Evolutionary conservation across 2,797 vertebrate species (phyloP), one percentile per base, ranked within the genome.

Genomic region (Tragelaphus oryx): DNA sequence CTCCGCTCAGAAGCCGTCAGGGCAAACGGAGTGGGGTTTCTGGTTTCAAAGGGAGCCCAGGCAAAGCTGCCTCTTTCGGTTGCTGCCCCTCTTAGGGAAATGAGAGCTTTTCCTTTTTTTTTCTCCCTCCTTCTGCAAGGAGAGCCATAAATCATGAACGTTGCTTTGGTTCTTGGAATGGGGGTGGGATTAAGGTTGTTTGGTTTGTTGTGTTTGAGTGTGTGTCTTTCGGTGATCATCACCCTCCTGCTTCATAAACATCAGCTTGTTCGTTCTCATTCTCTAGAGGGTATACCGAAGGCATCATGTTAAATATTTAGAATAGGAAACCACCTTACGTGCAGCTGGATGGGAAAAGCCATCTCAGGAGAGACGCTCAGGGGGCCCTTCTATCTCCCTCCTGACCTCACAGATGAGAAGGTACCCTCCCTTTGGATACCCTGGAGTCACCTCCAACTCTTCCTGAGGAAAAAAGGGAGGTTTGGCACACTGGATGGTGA

Each of bases 241-340:
- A 46, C 87, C 85, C 86, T 95, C 96, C 95, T 96, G 96, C 96
- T 97, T 96, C 97, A 96, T 98, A 97, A 98, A 98, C 98, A 98
- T 97, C 98, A 96, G 97, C 98, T 97, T 97, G 96, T 91, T 94
- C 97, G 97, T 97, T 97, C 97, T 91, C 89, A 50, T 96, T 55
- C 98, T 97, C 97, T 74, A 91, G 97, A 97, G 98, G 97, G 97
- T 97, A 83, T 95, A 97, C 95, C 78, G 86, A 97, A 97, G 97
- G 94, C 97, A 96, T 91, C 93, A 87, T 62, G 92, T 98, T 98
- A 98, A 98, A 98, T 98, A 98, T 98, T 98, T 98, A 98, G 96
- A 98, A 91, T 97, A 98, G 97, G 97, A 98, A 98, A 98, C 98
- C 97, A 96, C 97, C 97, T 97, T 95, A 80, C 89, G 94, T 44